Evolutionary conservation across 2,113 vertebrate species (phyloP).

Genomic region (Mola mola): DNA sequence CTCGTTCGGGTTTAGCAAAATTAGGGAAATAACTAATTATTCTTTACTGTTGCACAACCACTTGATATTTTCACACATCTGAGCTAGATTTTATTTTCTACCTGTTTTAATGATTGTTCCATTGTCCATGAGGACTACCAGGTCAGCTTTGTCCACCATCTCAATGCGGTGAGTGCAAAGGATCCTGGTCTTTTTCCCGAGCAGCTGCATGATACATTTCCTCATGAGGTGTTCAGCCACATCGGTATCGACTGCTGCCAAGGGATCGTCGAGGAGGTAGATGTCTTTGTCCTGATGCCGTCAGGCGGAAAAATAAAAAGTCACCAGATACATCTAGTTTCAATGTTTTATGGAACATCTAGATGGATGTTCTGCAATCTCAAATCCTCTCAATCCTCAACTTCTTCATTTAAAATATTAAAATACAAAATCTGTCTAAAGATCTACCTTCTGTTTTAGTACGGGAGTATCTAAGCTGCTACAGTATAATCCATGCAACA

Average conservation of each 20-base stretch:
- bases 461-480: too few relatives aligned
- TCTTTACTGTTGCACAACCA: too few relatives aligned
- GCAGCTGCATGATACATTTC: conserved; percentile 89
- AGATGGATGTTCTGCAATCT: too few relatives aligned
- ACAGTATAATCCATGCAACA: too few relatives aligned
- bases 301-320: not conserved
- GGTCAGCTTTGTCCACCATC: conserved; percentile 87
- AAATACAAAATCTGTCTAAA: too few relatives aligned
- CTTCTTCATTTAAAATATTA: too few relatives aligned
- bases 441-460: too few relatives aligned
- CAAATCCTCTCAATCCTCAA: too few relatives aligned
- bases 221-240: conserved; percentile 93
- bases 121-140: conserved; percentile 88
- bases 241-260: conserved; percentile 93
- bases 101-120: conserved; percentile 87
- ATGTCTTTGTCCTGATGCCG: conserved; percentile 88
- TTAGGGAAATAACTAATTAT: too few relatives aligned
- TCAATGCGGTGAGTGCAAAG: conserved; percentile 94
- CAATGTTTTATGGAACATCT: too few relatives aligned
- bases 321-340: too few relatives aligned
- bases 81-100: conserved; percentile 49
- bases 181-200: conserved; percentile 89
- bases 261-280: conserved; percentile 94
- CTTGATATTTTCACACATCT: not conserved
- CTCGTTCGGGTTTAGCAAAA: too few relatives aligned